Conservation (phyloP, 2,888 invertebrate species). For the Drosophila peninsularis region DNA sequence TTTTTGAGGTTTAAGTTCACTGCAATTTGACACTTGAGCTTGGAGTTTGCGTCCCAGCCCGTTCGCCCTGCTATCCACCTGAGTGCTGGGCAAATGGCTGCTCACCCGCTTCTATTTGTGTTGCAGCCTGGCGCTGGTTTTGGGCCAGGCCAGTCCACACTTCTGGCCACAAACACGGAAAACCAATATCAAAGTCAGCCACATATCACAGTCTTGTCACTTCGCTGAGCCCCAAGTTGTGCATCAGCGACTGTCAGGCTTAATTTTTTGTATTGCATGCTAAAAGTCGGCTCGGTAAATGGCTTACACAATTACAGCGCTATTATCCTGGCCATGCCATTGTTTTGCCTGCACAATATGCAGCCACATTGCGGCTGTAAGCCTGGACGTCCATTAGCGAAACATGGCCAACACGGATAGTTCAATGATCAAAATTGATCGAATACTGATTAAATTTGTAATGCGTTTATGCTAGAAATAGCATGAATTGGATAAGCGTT, state of each 20-base stretch:
- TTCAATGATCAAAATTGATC: conserved; percentile 4
- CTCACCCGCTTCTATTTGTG: conserved; percentile 37
- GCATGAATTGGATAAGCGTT: too few relatives aligned
- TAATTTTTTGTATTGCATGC: conserved; percentile 8
- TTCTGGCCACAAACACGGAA: conserved; percentile 50
- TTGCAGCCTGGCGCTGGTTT: conserved; percentile 25
- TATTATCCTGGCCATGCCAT: conserved; percentile 48
- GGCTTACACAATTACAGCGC: conserved; percentile 60
- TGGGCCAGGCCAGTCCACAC: conserved; percentile 15
- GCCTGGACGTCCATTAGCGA: conserved; percentile 7
- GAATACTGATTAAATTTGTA: not conserved
- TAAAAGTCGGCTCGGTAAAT: conserved; percentile 29
- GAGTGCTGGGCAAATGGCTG: conserved; percentile 51
- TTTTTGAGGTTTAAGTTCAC: conserved; percentile 40
- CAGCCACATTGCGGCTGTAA: conserved; percentile 37
- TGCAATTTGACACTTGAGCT: conserved; percentile 69
- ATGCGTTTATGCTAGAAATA: not conserved
- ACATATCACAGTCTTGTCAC: conserved; percentile 43
- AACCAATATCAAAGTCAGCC: conserved; percentile 62
- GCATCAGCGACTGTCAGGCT: conserved; percentile 10
- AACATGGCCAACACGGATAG: not conserved
- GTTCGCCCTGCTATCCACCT: conserved; percentile 36
- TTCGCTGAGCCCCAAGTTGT: conserved; percentile 11
- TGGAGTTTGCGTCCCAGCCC: conserved; percentile 21
- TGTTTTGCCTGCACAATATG: conserved; percentile 36